These are phyloP conservation scores for Thaleichthys pacificus DNA, from an alignment of 2,797 vertebrate genomes.

Conservation along the genomic window DNA sequence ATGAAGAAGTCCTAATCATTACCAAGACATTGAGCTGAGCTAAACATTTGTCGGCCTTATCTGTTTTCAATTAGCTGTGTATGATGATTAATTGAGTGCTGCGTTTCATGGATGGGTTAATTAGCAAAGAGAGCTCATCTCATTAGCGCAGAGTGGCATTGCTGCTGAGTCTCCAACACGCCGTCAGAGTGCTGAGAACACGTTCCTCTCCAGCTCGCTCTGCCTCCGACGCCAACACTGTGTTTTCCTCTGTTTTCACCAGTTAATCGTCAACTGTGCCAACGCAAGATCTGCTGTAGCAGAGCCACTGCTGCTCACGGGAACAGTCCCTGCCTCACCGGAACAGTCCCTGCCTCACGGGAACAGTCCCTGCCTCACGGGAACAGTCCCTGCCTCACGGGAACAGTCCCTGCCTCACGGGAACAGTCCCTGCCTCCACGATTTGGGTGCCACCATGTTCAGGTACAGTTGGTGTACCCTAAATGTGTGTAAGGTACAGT, in stretches of 20 bases:
- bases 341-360: not conserved
- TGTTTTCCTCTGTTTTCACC: constrained; percentile 7
- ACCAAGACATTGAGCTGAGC: constrained; percentile 16
- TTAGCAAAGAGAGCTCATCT: constrained; percentile 74
- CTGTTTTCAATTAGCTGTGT: constrained; percentile 61
- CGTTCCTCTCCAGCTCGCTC: constrained; percentile 55
- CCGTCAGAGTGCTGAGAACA: constrained; percentile 59
- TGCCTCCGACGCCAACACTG: constrained; percentile 37
- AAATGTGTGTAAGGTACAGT: too few relatives aligned
- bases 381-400: not conserved
- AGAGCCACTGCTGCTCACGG: not conserved
- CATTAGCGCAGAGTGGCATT: constrained; percentile 69
- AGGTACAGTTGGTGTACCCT: not conserved
- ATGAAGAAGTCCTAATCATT: not conserved
- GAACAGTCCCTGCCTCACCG: too few relatives aligned
- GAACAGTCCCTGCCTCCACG: not conserved
- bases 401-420: not conserved
- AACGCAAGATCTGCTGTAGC: not conserved
- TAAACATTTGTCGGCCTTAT: constrained; percentile 54
- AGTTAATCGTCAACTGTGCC: constrained; percentile 20
- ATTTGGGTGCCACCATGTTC: constrained; percentile 17
- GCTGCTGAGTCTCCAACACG: constrained; percentile 53
- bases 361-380: not conserved
- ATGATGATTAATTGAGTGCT: constrained; percentile 67
- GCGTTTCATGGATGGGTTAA: constrained; percentile 75